A percentile compares a stretch with the other conserved stretches of the same genome.
These are phyloP conservation scores for Tricholauxania praeusta DNA, from an alignment of 2,888 invertebrate species.

Conservation along the genomic window DNA sequence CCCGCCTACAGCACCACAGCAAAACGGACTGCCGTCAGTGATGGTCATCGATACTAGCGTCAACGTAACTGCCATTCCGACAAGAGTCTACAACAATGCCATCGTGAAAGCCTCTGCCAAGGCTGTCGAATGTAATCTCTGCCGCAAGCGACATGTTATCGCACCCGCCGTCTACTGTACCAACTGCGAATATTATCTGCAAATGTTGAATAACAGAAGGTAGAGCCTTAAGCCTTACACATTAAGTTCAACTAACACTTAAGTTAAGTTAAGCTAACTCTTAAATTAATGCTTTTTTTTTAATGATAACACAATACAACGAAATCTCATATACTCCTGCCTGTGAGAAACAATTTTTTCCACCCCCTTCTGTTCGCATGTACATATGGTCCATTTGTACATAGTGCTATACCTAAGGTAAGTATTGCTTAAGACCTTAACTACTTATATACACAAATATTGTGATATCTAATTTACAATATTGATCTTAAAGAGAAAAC, in stretches of 20 bases:
- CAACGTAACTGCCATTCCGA: constrained; percentile 66
- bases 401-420: no score
- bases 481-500: constrained; percentile 3
- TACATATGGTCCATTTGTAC: no score
- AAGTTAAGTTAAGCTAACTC: no score
- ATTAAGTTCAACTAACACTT: no score
- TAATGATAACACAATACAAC: no score
- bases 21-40: constrained; percentile 55
- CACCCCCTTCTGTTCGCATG: no score
- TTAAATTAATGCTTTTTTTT: no score
- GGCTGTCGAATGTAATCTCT: constrained; percentile 84
- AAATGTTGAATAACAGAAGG: constrained; percentile 69
- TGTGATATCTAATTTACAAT: constrained; percentile 21
- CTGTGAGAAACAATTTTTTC: no score
- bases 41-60: constrained; percentile 45
- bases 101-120: constrained; percentile 70
- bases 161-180: constrained; percentile 86
- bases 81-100: constrained; percentile 68
- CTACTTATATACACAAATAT: constrained; percentile 6
- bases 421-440: no score
- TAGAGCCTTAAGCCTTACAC: constrained; percentile 47
- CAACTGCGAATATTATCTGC: constrained; percentile 94
- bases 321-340: no score
- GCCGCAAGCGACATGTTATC: constrained; percentile 85
- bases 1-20: constrained; percentile 45